Evolutionary conservation across 2,113 vertebrate genomes (phyloP), one percentile per base, ranked within the genome.

Genomic region (Scomber colias): DNA sequence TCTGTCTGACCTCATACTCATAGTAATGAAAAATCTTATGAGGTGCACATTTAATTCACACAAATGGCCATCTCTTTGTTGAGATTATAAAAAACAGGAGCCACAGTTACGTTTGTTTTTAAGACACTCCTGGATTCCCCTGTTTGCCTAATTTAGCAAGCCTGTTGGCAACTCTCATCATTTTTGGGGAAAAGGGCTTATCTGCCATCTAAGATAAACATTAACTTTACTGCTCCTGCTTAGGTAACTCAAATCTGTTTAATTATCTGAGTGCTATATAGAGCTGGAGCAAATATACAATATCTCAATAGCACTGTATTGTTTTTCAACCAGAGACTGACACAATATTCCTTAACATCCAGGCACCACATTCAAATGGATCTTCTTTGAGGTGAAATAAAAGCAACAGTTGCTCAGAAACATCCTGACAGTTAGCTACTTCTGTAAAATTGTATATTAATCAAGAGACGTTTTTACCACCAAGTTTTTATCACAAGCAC

Each of bases 21-120:
- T 4, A 31, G 55, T 44, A 49, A 83, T 64, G 62, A 55, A 83
- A 78, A 82, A 63, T 56, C 17, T 13, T 13, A 40, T 51, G 30
- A 54, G 11, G 57, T 35, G 11, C 19, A 27, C 15, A 49, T 67
- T 10, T 24, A 56, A 30, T n/a, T 75, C 40, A 55, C 27, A 68
- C 30, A 73, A 24, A 40, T 21, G 69, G 45, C 31, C 3, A 60
- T 66, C 40, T 70, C 31, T 24, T 4, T 31, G 6, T 24, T 14
- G 4, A 40, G 1, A 45, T 55, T 2, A 56, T 15, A 60, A 11
- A 15, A 60, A 67, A 63, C 31, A 17, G 48, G 5, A 45, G 19
- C 30, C 9, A 0, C 14, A 15, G 46, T 31, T 17, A 3, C 48
- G 17, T 59, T 30, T 27, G 15, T 46, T 15, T 53, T 4, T 3